Evolutionary conservation across 1,140 invertebrate genomes (phyloP), one percentile per base, ranked within the genome.

Genomic region (Schlechtendalia chinensis): DNA sequence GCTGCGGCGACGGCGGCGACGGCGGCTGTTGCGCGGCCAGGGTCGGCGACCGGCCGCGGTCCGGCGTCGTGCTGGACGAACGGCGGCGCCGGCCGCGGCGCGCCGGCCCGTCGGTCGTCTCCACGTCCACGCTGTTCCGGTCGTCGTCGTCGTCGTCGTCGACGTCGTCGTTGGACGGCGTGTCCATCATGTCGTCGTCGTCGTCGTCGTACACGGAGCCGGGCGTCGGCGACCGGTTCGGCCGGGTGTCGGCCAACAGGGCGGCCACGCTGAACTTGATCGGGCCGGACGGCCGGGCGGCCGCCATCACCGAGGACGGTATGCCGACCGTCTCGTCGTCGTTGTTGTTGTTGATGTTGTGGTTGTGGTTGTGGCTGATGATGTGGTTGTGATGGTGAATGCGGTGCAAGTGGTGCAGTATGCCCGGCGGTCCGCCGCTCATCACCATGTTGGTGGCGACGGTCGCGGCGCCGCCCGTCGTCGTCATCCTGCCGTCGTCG

Each of bases 201-300:
- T 81, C 56, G 45, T 82, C 82, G 75, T 83, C 82, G 77, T 82
- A 82, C 16, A 69, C 77, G 39, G 74, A 53, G 5, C 54, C 27
- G 22, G 80, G 71, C 74, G 74, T 39, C 16, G 74, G 67, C 47
- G 72, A 67, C 61, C 72, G 61, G 22, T 50, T 80, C 29, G 45
- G 82, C 81, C 83, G 58, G 39, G 86, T 87, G 82, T 88, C 86
- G 1, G 86, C 87, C 4, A 88, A 71, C 5, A 89, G 83, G 0
- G 87, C 85, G 0, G 86, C 88, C n/a, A 88, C 87, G 69, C 86
- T 87, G 83, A 89, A 89, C 79, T 87, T 88, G 50, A 89, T 83
- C 59, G 72, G 81, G 10, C 81, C 65, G 39, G 86, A 71, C 82
- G 81, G 53, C 83, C 83, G 47, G 83, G 84, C 61, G 83, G 63